Base-by-base conservation (phyloP, 1,140 invertebrate species). In the Dreissena polymorpha region DNA sequence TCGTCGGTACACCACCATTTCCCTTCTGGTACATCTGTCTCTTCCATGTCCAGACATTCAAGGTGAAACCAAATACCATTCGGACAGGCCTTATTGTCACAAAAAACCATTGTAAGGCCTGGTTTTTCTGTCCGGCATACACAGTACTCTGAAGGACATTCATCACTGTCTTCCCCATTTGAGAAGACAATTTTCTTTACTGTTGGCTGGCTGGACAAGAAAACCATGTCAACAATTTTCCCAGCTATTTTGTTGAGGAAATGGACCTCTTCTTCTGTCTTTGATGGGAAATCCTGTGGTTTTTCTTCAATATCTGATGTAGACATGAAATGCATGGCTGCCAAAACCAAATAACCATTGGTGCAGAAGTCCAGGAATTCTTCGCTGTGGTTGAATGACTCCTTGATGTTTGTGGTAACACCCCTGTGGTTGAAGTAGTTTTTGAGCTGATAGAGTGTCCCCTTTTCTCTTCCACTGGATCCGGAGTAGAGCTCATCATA, bases 1-100 rank as follows among this genome's bases (percentile, higher is more conserved):
- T 81, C 39, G 13, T 81, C 53, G 21, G 0, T 39, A 50, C 39
- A 73, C 21, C 50, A 73, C 71, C 39, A 73, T 55, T 29, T 53
- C 55, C 21, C 71, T 18, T 51, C 71, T 73, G 71, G 39, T 29
- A 73, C 71, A 51, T 73, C 21, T 68, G 14, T n/a, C n/a, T 69
- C 63, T n/a, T 10, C 8, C 49, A 83, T 60, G n/a, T 68, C 72
- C 27, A 83, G 39, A 51, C 80, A 83, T 18, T 75, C 63, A 16
- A 74, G 49, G 23, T 83, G 80, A 49, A 83, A 83, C 80, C 70
- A 83, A n/a, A 71, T 57, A 67, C 80, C 80, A 14, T 64, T 49
- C 55, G 23, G 21, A 68, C 80, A 83, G 29, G 50, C 53, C 25
- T 27, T 73, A 27, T 83, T 65, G n/a, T 53, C 27, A 53, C 70